These are phyloP conservation scores for Aurelia aurita DNA, from an alignment of 30 jellyfish, hydroid and myxozoan species.

Conservation along the genomic window DNA sequence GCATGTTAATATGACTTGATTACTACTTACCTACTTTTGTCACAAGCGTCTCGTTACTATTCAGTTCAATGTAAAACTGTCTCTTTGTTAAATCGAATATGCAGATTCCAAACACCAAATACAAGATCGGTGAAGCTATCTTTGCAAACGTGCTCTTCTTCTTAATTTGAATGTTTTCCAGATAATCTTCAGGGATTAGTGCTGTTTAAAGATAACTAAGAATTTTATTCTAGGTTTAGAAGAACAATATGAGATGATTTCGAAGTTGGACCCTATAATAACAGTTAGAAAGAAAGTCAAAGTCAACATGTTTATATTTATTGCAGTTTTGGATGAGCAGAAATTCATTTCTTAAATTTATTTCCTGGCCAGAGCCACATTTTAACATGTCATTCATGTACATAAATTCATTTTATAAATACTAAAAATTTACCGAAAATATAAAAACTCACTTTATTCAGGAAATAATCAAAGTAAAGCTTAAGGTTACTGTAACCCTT, in stretches of 20 bases:
- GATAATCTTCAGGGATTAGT: background rate
- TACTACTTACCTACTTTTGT: slow-evolving; percentile 67
- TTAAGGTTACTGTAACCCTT: too few relatives aligned
- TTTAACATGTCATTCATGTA: too few relatives aligned
- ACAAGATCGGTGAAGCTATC: background rate
- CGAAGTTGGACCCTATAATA: background rate
- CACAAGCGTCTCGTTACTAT: slow-evolving; percentile 16
- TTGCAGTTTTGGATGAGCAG: too few relatives aligned
- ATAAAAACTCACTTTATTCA: too few relatives aligned
- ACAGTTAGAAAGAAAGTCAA: background rate
- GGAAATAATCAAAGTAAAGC: too few relatives aligned
- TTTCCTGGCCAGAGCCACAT: too few relatives aligned
- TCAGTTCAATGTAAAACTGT: slow-evolving; percentile 39
- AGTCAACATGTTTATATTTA: too few relatives aligned
- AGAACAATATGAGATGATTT: background rate
- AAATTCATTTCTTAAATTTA: too few relatives aligned
- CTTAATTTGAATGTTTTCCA: background rate
- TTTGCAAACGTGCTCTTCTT: background rate
- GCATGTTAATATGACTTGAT: too few relatives aligned
- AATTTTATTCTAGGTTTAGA: background rate
- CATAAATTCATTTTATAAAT: too few relatives aligned
- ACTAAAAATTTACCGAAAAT: too few relatives aligned
- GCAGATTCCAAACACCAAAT: slow-evolving; percentile 9
- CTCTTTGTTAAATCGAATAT: slow-evolving; percentile 34
- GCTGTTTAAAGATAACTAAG: background rate